Evolutionary conservation across 1,140 invertebrate species (phyloP), one percentile per base, ranked within the genome.

Genomic region (Cyrtorhinus lividipennis): DNA sequence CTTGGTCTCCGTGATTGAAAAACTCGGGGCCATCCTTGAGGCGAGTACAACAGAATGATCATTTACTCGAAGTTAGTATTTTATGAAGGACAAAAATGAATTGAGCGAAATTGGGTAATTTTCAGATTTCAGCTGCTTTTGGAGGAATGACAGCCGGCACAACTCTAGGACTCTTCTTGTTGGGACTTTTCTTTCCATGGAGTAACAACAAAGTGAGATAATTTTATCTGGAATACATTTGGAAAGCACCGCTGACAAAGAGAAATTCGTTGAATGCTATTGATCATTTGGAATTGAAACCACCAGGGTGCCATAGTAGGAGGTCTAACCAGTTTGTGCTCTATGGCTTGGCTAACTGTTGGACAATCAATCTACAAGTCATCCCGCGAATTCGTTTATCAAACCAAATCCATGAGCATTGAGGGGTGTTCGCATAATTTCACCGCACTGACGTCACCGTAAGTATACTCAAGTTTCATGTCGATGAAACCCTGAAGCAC

Each of bases 291-390:
- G n/a, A n/a, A n/a, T n/a, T n/a, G n/a, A n/a, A n/a, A n/a, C n/a
- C n/a, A n/a, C n/a, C 57, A 92, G 87, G 90, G 90, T 24, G 89
- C 88, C 0, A 73, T 87, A 65, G 76, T 75, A n/a, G 90, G 90
- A 3, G 81, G 85, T 0, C 27, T 89, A 0, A 70, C 77, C 5
- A 83, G 86, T 57, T 76, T 91, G 1, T 69, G 79, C 2, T 75
- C 91, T 2, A 82, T 89, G 27, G 82, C 86, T 2, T 92, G 88
- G 88, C 85, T 93, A 27, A 90, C 87, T 0, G 76, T 92, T 20
- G 89, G 89, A 1, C 85, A 86, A 0, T 87, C 90, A 70, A 76
- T 86, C 1, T 80, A 84, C 8, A 83, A 88, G 69, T 78, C 83
- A 2, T 75, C 73, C 2, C 81, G 82, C 0, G 73, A 74, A 18